Evolutionary conservation across 1,140 invertebrate species (phyloP), one percentile per base, ranked within the genome.

Genomic region (Steinernema khuongi): DNA sequence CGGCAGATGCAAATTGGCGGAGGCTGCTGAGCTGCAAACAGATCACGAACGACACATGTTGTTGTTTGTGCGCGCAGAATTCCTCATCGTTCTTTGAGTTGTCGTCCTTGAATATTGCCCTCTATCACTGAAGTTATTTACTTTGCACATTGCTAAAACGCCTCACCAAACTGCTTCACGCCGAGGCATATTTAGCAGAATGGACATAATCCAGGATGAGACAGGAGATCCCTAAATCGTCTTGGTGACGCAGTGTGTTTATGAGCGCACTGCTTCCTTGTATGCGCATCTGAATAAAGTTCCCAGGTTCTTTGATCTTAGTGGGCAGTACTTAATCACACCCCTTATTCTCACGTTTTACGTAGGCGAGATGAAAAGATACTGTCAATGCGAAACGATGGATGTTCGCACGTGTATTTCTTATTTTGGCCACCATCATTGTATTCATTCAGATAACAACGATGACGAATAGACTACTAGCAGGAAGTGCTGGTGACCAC

Each of bases 1-100:
- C 50, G 50, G 50, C 50, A 26, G 22, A 17, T 26, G 50, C 50
- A 26, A 60, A 60, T 60, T 60, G 50, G 50, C 50, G 50, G 50
- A 60, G 50, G 50, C 14, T 60, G 50, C 26, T 22, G 50, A 22
- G 50, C 19, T 60, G 50, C 19, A 22, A 60, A 60, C 50, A 22
- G 50, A 14, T 60, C 26, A 22, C 50, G 50, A 60, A 22, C 50
- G 50, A 60, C 22, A 60, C 19, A 22, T 60, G 50, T 60, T 60
- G 50, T 60, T 60, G 50, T 60, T 60, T 60, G 36, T n/a, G 26
- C 4, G 50, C 50, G 11, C 14, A 60, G 50, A 60, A 17, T 60
- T 26, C 14, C 50, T 60, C 14, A 60, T 60, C 36, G 36, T 7
- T 41, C 50, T 60, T 60, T 22, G 50, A n/a, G n/a, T n/a, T n/a